These are phyloP conservation scores for Tortricodes alternella DNA, from an alignment of 2,888 invertebrate species.

Conservation along the genomic window DNA sequence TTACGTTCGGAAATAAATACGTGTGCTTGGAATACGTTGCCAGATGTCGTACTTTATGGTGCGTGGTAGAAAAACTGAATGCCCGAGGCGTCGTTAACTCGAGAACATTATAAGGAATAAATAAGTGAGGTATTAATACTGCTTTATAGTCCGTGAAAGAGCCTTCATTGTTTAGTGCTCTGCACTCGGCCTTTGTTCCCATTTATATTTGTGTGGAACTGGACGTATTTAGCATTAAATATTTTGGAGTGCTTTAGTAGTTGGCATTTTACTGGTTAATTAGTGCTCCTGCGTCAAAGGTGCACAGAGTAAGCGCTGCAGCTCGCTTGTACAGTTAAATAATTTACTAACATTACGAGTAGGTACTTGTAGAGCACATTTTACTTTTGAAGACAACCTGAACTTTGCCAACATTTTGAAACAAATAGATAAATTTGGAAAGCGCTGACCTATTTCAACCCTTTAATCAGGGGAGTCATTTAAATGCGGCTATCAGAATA, in stretches of 20 bases:
- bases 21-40: slow-evolving; percentile 54
- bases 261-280: background rate
- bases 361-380: too few species aligned
- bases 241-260: slow-evolving; percentile 31
- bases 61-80: slow-evolving; percentile 73
- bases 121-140: slow-evolving; percentile 76
- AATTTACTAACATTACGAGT: too few species aligned
- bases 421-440: too few species aligned
- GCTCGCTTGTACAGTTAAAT: too few species aligned
- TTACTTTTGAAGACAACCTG: too few species aligned
- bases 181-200: slow-evolving; percentile 54
- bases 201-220: slow-evolving; percentile 44
- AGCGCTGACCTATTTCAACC: too few species aligned
- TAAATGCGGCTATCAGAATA: background rate
- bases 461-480: background rate
- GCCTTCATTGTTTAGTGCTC: slow-evolving; percentile 68
- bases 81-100: slow-evolving; percentile 75
- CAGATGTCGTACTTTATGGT: slow-evolving; percentile 75
- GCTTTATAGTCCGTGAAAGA: slow-evolving; percentile 79
- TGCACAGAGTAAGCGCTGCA: too few species aligned
- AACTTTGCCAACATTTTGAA: too few species aligned
- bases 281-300: background rate
- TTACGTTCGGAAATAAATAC: slow-evolving; percentile 62
- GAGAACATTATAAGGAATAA: slow-evolving; percentile 80
- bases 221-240: slow-evolving; percentile 56